Evolutionary conservation across 1,140 invertebrate species (phyloP).

Genomic region (Caligus rogercresseyi): DNA sequence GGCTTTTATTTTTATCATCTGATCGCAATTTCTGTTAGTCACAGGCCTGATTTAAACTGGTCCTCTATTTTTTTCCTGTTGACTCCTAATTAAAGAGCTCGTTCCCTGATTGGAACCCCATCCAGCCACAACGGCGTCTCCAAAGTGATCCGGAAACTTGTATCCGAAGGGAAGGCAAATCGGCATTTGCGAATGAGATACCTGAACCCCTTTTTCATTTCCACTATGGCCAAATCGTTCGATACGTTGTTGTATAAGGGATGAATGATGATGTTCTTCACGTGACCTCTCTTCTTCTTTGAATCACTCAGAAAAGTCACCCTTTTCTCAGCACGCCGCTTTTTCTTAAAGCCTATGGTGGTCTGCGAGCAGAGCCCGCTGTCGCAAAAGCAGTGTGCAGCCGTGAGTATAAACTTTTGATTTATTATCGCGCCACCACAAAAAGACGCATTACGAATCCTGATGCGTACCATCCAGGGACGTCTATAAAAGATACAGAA

Average conservation of each 20-base stretch:
- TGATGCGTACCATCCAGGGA: background rate
- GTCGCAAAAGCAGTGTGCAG: background rate
- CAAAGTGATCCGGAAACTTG: background rate
- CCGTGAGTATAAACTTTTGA: background rate
- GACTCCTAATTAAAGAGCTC: no score
- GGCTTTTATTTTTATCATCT: no score
- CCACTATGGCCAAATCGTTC: background rate
- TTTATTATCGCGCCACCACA: background rate
- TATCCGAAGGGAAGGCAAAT: background rate
- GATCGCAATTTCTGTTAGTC: no score
- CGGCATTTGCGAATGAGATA: background rate
- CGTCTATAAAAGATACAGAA: no score
- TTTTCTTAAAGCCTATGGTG: background rate
- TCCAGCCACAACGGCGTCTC: background rate
- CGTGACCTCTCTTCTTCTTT: background rate
- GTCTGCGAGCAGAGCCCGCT: background rate
- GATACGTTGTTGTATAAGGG: background rate
- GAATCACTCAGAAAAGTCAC: background rate
- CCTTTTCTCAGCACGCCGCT: background rate
- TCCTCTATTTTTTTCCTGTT: no score
- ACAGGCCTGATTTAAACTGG: no score
- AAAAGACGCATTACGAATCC: background rate
- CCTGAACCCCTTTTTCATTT: background rate
- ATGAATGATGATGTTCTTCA: background rate
- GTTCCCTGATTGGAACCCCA: background rate